Percentiles rank a stretch among this genome's conserved stretches.
phyloP scores from a whole-genome alignment of 2,113 vertebrate species.

The Notarius quadriscutis region DNA sequence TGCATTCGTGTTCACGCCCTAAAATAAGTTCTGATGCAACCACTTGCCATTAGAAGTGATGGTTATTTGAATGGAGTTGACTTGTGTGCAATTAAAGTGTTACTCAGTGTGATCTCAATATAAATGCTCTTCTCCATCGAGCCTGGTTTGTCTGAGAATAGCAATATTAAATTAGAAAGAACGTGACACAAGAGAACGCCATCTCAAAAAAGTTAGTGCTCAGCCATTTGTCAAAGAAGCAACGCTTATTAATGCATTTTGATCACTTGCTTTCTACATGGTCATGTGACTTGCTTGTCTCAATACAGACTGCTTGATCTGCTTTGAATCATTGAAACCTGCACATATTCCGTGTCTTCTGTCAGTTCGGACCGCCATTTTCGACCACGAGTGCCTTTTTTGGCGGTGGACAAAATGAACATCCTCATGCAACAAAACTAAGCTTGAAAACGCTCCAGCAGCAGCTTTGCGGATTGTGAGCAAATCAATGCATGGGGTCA shows the following conservation, averaged over 20 bases:
- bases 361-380: background rate
- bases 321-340: background rate
- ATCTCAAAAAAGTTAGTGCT: background rate
- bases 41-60: background rate
- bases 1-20: background rate
- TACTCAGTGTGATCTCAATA: background rate
- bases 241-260: background rate
- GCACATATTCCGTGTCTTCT: background rate
- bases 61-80: background rate
- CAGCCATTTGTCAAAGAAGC: background rate
- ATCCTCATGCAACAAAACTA: background rate
- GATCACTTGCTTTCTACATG: background rate
- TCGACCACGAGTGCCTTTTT: background rate
- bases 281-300: background rate
- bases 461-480: background rate
- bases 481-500: background rate
- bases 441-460: background rate
- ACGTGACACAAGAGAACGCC: background rate
- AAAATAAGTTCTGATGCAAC: background rate
- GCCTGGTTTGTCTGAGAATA: no score
- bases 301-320: background rate
- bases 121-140: no score
- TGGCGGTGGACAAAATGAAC: background rate
- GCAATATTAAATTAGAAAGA: background rate
- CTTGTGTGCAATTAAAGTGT: background rate